Base-by-base conservation (phyloP, 2,113 vertebrate species). In the Melanerpes formicivorus region DNA sequence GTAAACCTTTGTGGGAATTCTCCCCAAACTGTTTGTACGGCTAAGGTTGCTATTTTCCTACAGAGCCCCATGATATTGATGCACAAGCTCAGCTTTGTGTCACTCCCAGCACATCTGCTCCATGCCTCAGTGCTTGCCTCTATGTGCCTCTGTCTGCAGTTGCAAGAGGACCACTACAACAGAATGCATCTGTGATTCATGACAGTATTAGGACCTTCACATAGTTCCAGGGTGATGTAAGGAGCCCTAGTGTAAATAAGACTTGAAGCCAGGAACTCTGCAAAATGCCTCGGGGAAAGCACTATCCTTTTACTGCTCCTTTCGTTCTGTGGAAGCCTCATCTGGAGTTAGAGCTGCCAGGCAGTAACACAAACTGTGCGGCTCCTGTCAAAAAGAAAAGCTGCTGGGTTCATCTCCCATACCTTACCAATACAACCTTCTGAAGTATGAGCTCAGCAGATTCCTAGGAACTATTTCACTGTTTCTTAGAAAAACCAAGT, bases 331-430 rank as follows among this genome's bases (percentile, higher is more conserved):
- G 80, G 65, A 93, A 90, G 58, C 40, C 54, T 84, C 9, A 1
- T 48, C 65, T 66, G 55, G 66, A 86, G 50, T 80, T 75, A 86
- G 77, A 30, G 65, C 22, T 78, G n/a, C 17, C 78, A 93, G 66
- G 50, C 80, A 58, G 40, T 62, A 79, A 90, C 40, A 84, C 73
- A 93, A 91, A 81, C 77, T 84, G n/a, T 72, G 63, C 58, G 80
- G 70, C 56, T 90, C 56, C 75, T 58, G 70, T 86, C 7, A 86
- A 70, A 93, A 84, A 70, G 52, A 87, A 86, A 92, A 46, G 15
- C 74, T 81, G 86, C 73, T 90, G 59, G 14, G 66, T 88, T 94
- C 14, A 73, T 92, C 93, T 93, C 90, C 84, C 86, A 91, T 69
- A 86, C 64, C 94, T 95, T 79, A 66, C 42, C 70, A 86, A 84